Evolutionary conservation across 2,888 invertebrate species (phyloP).

Genomic region (Chymomyza fuscimana): DNA sequence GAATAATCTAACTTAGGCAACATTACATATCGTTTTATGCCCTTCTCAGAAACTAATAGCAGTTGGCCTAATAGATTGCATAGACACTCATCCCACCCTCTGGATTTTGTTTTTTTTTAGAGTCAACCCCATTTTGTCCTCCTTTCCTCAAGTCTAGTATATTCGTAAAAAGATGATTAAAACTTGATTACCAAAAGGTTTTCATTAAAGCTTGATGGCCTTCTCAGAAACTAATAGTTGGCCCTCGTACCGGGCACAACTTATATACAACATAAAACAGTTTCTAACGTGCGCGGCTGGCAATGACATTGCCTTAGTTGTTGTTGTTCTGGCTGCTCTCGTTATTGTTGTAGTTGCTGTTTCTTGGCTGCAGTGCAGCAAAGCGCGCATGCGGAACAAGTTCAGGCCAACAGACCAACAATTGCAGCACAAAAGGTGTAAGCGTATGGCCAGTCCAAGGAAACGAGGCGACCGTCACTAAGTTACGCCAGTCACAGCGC

Average conservation of each 20-base stretch:
- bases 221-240: neutral
- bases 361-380: conserved; percentile 32
- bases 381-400: conserved; percentile 69
- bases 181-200: too few relatives aligned
- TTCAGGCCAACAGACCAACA: conserved; percentile 61
- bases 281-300: conserved; percentile 46
- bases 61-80: too few relatives aligned
- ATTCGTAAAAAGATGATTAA: too few relatives aligned
- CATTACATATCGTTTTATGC: too few relatives aligned
- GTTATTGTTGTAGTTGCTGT: neutral
- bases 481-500: neutral
- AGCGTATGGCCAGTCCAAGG: conserved; percentile 28
- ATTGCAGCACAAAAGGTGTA: conserved; percentile 43
- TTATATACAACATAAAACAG: neutral
- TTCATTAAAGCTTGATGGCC: neutral
- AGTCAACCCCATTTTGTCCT: too few relatives aligned
- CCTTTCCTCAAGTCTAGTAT: too few relatives aligned
- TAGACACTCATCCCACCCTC: too few relatives aligned
- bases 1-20: too few relatives aligned
- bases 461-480: neutral
- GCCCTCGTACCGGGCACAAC: neutral
- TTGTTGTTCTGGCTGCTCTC: conserved; percentile 7
- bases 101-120: too few relatives aligned
- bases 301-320: conserved; percentile 13
- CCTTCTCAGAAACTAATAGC: too few relatives aligned